Base-by-base conservation (phyloP, 2,113 vertebrate genomes). In the Seriola quinqueradiata region DNA sequence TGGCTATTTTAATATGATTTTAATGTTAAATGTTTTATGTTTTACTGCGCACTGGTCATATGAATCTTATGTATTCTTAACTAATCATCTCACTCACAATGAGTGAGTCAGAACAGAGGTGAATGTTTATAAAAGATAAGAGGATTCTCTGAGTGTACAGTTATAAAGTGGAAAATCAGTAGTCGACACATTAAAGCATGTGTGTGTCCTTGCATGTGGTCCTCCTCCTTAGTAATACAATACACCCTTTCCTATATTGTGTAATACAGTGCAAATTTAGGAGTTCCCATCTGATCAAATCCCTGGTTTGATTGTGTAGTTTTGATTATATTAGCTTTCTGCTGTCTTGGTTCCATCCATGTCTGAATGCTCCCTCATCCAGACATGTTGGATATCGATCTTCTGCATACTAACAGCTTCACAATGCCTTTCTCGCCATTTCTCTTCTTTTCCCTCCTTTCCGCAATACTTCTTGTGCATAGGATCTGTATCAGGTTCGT, bases 401-500 rank as follows among this genome's bases (percentile, higher is more conserved):
- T 65, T 85, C 75, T 86, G 81, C 85, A 34, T 25, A 90, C 87
- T 89, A 90, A 92, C 87, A 42, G 77, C 90, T 75, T 92, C 84
- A 76, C 57, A 0, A 23, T 90, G 77, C 70, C 75, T 90, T 61
- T 92, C 84, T 91, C 25, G 66, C 86, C 63, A 48, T 90, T 40
- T 88, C 77, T 87, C 78, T 83, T 64, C 83, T 68, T 80, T 70
- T 68, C 59, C 69, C 61, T 61, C 65, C 59, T 65, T 57, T 83
- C 83, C 89, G 86, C 75, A 57, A 57, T 86, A 74, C 87, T 77
- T 58, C 91, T 85, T 94, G 89, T 92, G 84, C 88, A 54, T 90
- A 97, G 96, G 96, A 97, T 97, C 95, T 97, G 96, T 96, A 94
- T 96, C 94, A 97, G 96, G 96, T 97, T 96, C 85, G 93, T 95